Evolutionary conservation across 2,888 invertebrate species (phyloP), one percentile per base, ranked within the genome.

Genomic region (Synanthedon andrenaeformis): DNA sequence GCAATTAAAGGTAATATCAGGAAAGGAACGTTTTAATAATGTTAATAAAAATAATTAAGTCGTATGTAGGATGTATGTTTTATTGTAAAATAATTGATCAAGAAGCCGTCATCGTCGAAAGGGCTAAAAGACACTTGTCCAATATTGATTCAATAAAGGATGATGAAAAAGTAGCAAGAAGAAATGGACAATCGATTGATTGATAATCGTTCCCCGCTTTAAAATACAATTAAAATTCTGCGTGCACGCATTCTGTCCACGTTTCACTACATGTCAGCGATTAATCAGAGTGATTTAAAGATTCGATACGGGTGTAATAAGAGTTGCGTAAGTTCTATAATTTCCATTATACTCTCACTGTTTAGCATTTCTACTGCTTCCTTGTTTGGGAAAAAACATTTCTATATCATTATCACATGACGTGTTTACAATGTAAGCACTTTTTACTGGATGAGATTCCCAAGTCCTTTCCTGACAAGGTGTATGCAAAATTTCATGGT

Each of bases 241-340:
- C 59, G 55, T 59, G 62, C 59, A 60, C 58, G 58, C 59, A 56
- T 54, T 56, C 54, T 55, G 53, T 55, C 58, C 59, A 61, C 58
- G 62, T 66, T 68, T 66, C 62, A 70, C 64, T 62, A 65, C 63
- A 60, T 65, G 67, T 68, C 70, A 65, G 59, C 66, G 71, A 75
- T 77, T 73, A 71, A 76, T 81, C 76, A 73, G 69, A 60, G 64
- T 80, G 79, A 82, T 80, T 80, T 77, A 79, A 72, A 64, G 63
- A 67, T 70, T 61, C 66, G 68, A 65, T 66, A 65, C 65, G 58
- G 58, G 60, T 65, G 66, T 65, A 72, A 74, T 79, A 76, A 73
- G 23, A 23, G 72, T 79, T 74, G 76, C 72, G 69, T 73, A 71
- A 65, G 70, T 35, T 35, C 75, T 72, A 82, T 82, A 83, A 82